phyloP scores from a whole-genome alignment of 2,888 invertebrate species.

The Coelogynopora nodosa region DNA sequence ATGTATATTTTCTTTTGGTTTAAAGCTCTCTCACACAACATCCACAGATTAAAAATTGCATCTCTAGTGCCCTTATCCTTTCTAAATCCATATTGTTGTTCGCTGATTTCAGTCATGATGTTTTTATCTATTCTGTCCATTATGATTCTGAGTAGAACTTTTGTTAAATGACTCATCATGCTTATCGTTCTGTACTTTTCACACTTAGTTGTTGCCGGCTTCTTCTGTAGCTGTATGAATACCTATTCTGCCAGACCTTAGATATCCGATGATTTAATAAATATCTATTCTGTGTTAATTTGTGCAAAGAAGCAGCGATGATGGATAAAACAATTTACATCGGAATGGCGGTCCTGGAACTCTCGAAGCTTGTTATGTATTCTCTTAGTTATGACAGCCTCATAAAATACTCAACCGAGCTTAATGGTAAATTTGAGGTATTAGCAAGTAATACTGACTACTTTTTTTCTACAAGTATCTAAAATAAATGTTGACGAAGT shows the following conservation, averaged over 20 bases:
- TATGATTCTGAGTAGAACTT: background rate
- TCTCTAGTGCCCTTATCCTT: background rate
- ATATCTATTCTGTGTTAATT: too few species aligned
- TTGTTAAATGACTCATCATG: background rate
- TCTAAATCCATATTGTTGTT: constrained; percentile 5
- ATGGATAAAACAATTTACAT: too few species aligned
- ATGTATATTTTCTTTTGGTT: background rate
- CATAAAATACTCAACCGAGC: too few species aligned
- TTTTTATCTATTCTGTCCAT: background rate
- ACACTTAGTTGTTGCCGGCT: background rate
- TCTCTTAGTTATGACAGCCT: too few species aligned
- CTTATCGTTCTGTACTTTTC: background rate
- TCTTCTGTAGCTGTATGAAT: background rate
- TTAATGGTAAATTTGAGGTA: too few species aligned
- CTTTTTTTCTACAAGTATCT: too few species aligned
- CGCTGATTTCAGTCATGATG: background rate
- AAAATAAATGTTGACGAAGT: too few species aligned
- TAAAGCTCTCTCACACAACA: background rate
- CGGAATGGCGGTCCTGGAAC: too few species aligned
- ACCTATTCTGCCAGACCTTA: background rate
- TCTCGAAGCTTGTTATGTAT: too few species aligned
- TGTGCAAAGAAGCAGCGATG: too few species aligned
- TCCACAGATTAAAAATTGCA: constrained; percentile 15
- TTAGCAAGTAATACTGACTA: too few species aligned
- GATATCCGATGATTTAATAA: too few species aligned